These are phyloP conservation scores for Ennomos quercinarius DNA, from an alignment of 2,888 invertebrate genomes.

Conservation along the genomic window DNA sequence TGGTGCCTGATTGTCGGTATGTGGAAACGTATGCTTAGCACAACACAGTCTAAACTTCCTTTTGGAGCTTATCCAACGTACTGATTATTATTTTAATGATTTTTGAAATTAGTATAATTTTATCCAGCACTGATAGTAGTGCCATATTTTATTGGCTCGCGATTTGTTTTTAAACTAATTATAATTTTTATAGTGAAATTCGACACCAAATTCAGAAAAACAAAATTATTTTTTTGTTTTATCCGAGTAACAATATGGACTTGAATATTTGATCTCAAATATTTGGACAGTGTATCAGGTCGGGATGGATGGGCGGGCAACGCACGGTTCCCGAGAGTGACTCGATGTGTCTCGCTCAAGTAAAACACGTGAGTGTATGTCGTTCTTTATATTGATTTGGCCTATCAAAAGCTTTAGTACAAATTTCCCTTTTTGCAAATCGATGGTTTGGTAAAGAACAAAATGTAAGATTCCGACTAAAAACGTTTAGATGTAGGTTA, in stretches of 20 bases:
- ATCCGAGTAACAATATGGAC: constrained; percentile 69
- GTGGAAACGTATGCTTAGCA: constrained; percentile 59
- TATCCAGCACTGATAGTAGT: constrained; percentile 79
- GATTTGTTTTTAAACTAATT: constrained; percentile 62
- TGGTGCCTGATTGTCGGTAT: constrained; percentile 79
- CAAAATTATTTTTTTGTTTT: constrained; percentile 63
- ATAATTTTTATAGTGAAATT: constrained; percentile 78
- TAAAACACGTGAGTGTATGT: constrained; percentile 38
- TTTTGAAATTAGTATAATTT: constrained; percentile 74
- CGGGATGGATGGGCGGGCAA: constrained; percentile 45
- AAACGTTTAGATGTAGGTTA: constrained; percentile 30
- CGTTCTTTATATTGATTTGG: constrained; percentile 49
- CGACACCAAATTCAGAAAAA: constrained; percentile 81
- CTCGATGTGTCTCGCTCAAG: constrained; percentile 51
- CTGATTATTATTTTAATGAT: constrained; percentile 79
- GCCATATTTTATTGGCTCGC: constrained; percentile 83
- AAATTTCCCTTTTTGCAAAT: constrained; percentile 54
- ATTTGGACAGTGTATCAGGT: constrained; percentile 61
- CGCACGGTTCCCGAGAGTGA: constrained; percentile 43
- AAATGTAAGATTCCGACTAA: constrained; percentile 24
- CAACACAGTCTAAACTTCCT: constrained; percentile 60
- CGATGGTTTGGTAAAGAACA: constrained; percentile 14
- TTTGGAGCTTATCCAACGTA: constrained; percentile 79
- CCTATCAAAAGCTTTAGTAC: constrained; percentile 70
- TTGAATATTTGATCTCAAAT: constrained; percentile 80